A percentile compares a stretch with the other conserved stretches of the same genome.
phyloP scores from a whole-genome alignment of 2,113 vertebrate genomes.

The Eptesicus fuscus region DNA sequence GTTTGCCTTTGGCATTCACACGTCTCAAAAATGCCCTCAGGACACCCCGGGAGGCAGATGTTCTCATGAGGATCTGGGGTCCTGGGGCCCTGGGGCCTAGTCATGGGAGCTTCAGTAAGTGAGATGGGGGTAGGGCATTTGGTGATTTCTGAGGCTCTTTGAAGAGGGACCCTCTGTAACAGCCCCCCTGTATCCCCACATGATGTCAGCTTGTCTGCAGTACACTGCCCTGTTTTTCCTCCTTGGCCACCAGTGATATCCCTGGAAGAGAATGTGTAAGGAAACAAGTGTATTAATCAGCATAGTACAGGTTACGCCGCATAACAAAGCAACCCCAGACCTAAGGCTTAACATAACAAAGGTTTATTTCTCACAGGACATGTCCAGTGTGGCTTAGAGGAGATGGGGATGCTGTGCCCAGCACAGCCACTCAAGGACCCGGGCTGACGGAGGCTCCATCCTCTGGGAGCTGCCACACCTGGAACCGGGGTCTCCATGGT shows the following conservation, averaged over 20 bases:
- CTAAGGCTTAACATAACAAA: not conserved
- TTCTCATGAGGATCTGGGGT: not conserved
- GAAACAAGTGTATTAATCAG: not conserved
- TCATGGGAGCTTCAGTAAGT: not conserved
- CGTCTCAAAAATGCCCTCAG: not conserved
- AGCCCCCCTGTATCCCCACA: accelerated
- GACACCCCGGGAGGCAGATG: not conserved
- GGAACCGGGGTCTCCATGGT: not conserved
- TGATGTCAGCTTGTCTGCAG: not conserved
- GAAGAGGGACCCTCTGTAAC: not conserved
- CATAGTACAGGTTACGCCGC: no score
- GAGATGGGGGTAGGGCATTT: not conserved
- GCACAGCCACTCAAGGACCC: not conserved
- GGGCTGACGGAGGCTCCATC: no score
- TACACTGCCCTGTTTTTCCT: not conserved
- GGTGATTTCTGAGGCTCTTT: not conserved
- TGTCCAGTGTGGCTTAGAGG: not conserved
- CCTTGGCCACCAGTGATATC: not conserved
- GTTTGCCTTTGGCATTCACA: not conserved
- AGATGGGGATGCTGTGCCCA: not conserved
- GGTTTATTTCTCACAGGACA: no score
- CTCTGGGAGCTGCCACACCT: not conserved
- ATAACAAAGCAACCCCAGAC: not conserved
- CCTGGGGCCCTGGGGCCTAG: not conserved
- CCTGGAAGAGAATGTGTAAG: not conserved